phyloP scores from a whole-genome alignment of 2,797 vertebrate genomes.

The Fundulus diaphanus region DNA sequence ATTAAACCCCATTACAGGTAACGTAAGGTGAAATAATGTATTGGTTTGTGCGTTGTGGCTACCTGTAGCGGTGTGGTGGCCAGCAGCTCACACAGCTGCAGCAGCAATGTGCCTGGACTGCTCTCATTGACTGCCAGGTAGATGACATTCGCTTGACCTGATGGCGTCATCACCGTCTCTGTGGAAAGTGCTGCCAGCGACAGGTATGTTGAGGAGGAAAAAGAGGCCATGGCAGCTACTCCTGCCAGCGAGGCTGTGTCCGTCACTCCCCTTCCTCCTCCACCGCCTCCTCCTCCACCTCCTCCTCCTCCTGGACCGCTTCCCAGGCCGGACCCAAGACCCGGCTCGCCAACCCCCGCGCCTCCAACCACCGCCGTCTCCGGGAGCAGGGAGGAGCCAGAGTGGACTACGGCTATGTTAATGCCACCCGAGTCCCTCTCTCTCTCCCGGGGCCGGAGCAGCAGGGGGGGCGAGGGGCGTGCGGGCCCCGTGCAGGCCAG shows the following conservation, averaged over 20 bases:
- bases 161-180: constrained; percentile 83
- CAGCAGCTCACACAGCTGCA: constrained; percentile 93
- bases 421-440: constrained; percentile 88
- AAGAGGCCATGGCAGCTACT: constrained; percentile 45
- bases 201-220: constrained; percentile 48
- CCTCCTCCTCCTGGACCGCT: constrained; percentile 66
- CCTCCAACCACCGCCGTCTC: constrained; percentile 79
- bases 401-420: constrained; percentile 92
- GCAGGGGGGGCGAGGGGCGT: constrained; percentile 90
- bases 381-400: constrained; percentile 86
- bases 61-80: constrained; percentile 90
- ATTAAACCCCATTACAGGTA: neutral
- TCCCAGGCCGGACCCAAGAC: constrained; percentile 61
- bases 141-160: constrained; percentile 84
- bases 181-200: constrained; percentile 78
- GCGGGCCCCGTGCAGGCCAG: constrained; percentile 86
- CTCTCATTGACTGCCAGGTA: constrained; percentile 90
- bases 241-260: constrained; percentile 60
- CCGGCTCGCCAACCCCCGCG: constrained; percentile 68
- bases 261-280: constrained; percentile 54
- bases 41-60: neutral
- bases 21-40: neutral
- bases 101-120: constrained; percentile 90
- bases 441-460: constrained; percentile 86
- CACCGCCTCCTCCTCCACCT: too few relatives aligned